Conservation (phyloP, 2,113 vertebrate genomes). For the Orthonyx spaldingii region DNA sequence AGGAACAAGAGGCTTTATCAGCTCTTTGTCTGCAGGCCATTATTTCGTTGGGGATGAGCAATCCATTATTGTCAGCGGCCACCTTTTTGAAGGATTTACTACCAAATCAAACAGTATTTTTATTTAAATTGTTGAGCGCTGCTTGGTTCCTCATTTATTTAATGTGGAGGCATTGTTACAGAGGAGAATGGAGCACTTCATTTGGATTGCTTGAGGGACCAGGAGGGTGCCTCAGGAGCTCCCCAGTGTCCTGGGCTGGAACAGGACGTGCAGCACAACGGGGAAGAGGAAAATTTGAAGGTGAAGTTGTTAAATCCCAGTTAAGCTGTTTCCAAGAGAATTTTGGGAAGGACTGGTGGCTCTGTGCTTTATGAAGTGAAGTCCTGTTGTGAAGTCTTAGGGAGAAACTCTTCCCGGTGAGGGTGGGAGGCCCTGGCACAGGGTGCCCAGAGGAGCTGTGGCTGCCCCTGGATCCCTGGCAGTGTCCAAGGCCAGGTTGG, state of each 20-base stretch:
- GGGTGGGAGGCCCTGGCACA: background rate
- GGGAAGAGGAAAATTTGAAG: background rate
- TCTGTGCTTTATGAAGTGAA: background rate
- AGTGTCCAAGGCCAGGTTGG: background rate
- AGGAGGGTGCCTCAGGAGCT: background rate
- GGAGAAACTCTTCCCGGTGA: background rate
- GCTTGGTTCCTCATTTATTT: slow-evolving; percentile 13
- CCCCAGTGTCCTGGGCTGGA: accelerated
- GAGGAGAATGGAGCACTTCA: background rate
- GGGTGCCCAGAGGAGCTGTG: background rate
- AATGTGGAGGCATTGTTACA: background rate
- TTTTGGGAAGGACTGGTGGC: background rate
- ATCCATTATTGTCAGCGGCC: slow-evolving; percentile 15
- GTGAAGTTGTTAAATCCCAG: background rate
- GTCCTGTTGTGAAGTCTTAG: background rate
- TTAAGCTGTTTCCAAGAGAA: background rate
- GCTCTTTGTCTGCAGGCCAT: slow-evolving; percentile 35
- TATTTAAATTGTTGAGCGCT: background rate
- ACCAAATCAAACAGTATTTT: slow-evolving; percentile 29
- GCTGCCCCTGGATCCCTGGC: background rate
- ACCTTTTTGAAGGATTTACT: slow-evolving; percentile 54
- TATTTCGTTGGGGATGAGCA: slow-evolving; percentile 16
- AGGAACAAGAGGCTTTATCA: slow-evolving; percentile 51
- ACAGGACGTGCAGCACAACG: accelerated
- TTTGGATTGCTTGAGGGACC: background rate